Conservation (phyloP, 1,140 invertebrate species). For the Papilio helenus region DNA sequence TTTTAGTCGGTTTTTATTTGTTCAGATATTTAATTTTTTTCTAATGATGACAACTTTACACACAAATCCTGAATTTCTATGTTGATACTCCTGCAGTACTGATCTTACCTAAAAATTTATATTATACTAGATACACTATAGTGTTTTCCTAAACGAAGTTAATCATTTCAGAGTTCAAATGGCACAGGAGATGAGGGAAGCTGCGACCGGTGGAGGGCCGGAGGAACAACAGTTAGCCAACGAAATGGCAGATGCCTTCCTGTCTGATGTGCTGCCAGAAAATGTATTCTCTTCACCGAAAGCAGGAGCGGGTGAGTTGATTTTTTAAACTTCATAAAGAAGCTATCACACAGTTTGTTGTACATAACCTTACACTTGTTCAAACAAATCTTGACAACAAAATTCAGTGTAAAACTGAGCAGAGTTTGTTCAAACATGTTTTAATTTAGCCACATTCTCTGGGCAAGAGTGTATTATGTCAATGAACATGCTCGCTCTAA, state of each 20-base stretch:
- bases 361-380: no score
- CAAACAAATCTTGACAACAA: no score
- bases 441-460: slow-evolving; percentile 71
- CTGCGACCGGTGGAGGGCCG: slow-evolving; percentile 89
- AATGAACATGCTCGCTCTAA: slow-evolving; percentile 73
- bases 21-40: background rate
- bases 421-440: no score
- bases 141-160: background rate
- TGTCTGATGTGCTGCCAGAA: slow-evolving; percentile 97
- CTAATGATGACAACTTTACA: slow-evolving; percentile 76
- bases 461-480: slow-evolving; percentile 75
- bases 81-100: slow-evolving; percentile 73
- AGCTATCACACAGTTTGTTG: background rate
- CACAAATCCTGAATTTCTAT: slow-evolving; percentile 62
- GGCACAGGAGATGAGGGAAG: slow-evolving; percentile 98
- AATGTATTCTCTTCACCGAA: slow-evolving; percentile 97
- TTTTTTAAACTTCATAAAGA: slow-evolving; percentile 6
- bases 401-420: no score
- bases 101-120: slow-evolving; percentile 46
- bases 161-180: slow-evolving; percentile 85
- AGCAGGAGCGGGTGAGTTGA: slow-evolving; percentile 94
- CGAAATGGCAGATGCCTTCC: slow-evolving; percentile 98
- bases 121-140: background rate
- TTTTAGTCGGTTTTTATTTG: background rate
- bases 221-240: slow-evolving; percentile 97